These are phyloP conservation scores for Pollenia angustigena DNA, from an alignment of 2,888 invertebrate species.

Conservation along the genomic window DNA sequence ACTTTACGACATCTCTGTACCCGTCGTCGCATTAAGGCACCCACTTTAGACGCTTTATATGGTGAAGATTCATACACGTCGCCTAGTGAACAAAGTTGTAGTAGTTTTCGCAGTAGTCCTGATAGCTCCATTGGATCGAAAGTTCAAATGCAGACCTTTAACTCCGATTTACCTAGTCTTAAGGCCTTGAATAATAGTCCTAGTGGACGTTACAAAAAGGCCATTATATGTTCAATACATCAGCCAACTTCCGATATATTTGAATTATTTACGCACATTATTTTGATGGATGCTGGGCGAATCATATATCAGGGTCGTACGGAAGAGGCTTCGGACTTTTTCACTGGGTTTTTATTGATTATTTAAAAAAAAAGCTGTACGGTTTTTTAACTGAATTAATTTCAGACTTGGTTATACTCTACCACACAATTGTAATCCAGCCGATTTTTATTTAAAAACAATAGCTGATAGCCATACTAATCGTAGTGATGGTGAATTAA, in stretches of 20 bases:
- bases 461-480: conserved; percentile 85
- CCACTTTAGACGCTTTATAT: conserved; percentile 78
- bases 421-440: conserved; percentile 92
- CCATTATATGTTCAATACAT: conserved; percentile 94
- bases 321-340: conserved; percentile 88
- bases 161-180: conserved; percentile 77
- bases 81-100: conserved; percentile 74
- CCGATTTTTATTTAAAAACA: conserved; percentile 91
- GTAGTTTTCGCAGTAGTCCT: conserved; percentile 63
- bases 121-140: conserved; percentile 76
- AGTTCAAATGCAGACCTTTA: conserved; percentile 78
- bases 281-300: conserved; percentile 91
- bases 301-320: conserved; percentile 92
- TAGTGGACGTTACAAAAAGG: conserved; percentile 85
- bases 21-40: conserved; percentile 83
- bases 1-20: conserved; percentile 87
- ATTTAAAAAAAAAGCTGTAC: background rate
- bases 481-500: conserved; percentile 76
- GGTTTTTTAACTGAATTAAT: conserved; percentile 50
- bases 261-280: conserved; percentile 91
- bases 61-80: conserved; percentile 79
- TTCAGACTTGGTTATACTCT: conserved; percentile 87
- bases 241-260: conserved; percentile 95
- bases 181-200: conserved; percentile 78
- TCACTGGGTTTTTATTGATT: conserved; percentile 86